Percentiles rank a stretch among this genome's conserved stretches.
Evolutionary conservation across 92 coral and sea anemone species (phyloP).

Genomic region (Pocillopora grandis): DNA sequence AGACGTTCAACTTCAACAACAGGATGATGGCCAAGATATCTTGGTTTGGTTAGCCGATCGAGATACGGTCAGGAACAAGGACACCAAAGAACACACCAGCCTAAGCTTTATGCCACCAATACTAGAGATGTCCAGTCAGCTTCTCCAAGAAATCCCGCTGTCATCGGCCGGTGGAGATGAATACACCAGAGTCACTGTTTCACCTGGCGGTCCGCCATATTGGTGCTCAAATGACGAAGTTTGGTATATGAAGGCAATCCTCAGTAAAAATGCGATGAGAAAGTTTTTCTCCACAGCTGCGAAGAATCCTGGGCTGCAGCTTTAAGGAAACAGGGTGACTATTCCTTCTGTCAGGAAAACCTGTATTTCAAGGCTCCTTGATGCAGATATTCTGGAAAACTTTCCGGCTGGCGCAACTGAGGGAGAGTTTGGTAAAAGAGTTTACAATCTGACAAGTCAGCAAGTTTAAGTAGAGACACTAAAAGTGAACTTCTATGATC

Average conservation of each 20-base stretch:
- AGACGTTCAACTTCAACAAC: not conserved
- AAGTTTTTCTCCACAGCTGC: constrained; percentile 40
- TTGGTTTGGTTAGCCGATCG: constrained; percentile 43
- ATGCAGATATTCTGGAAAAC: constrained; percentile 48
- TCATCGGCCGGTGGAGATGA: constrained; percentile 54
- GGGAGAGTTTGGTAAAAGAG: too few relatives aligned
- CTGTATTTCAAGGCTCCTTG: constrained; percentile 31
- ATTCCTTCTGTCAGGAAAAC: constrained; percentile 21
- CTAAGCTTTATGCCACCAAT: constrained; percentile 44
- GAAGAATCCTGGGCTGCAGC: constrained; percentile 31
- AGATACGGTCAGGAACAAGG: constrained; percentile 51
- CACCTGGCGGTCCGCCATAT: constrained; percentile 43
- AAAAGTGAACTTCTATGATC: too few relatives aligned
- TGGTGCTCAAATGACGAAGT: constrained; percentile 21
- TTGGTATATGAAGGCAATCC: constrained; percentile 20
- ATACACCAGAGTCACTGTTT: constrained; percentile 46
- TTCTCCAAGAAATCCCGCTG: constrained; percentile 37
- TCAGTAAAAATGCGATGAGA: constrained; percentile 13
- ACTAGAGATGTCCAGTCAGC: constrained; percentile 43
- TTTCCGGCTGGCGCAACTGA: not conserved
- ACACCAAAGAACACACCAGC: constrained; percentile 43
- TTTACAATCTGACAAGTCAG: too few relatives aligned
- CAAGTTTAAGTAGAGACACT: too few relatives aligned
- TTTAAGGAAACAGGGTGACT: constrained; percentile 20
- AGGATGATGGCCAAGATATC: constrained; percentile 31